Base-by-base conservation (phyloP, 2,797 vertebrate genomes). In the Erithacus rubecula region DNA sequence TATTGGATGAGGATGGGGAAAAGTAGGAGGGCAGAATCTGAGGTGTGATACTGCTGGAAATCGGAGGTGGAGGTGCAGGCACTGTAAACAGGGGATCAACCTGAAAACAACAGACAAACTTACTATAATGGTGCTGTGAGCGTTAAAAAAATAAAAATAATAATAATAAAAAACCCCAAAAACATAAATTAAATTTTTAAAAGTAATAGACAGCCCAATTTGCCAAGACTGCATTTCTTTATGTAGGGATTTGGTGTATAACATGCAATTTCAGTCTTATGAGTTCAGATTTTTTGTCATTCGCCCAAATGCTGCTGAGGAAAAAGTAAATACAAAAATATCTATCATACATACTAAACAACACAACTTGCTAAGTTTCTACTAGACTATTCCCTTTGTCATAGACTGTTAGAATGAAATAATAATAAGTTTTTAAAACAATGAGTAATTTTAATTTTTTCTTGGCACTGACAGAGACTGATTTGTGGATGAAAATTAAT, bases 31-130 rank as follows among this genome's bases (percentile, higher is more conserved):
- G 97, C 90, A 98, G 98, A 97, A 98, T 98, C 97, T 92, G 98
- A 98, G 98, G 97, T 92, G 98, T 96, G 96, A 98, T 96, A 92
- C 98, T 98, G 94, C 98, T 98, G 97, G 98, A 97, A 98, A 97
- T 98, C 97, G 94, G 98, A 94, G 97, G 98, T 78, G 89, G 99
- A 77, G 98, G 98, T 37, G 98, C 98, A 93, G 99, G 99, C 95
- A 99, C 98, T 95, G 98, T 99, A 97, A 99, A 99, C 98, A 99
- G 98, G 96, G 98, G 98, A 78, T 99, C 99, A 98, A 98, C 98
- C 99, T 99, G 98, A 75, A 98, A 98, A 95, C 65, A 97, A 98
- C 94, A 98, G 96, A 98, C 84, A 98, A 93, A 92, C 96, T 98
- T 97, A 97, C 92, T 98, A 96, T 94, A 93, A 70, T 30, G 77